Evolutionary conservation across 2,113 vertebrate genomes (phyloP).

Genomic region (Shinisaurus crocodilurus): DNA sequence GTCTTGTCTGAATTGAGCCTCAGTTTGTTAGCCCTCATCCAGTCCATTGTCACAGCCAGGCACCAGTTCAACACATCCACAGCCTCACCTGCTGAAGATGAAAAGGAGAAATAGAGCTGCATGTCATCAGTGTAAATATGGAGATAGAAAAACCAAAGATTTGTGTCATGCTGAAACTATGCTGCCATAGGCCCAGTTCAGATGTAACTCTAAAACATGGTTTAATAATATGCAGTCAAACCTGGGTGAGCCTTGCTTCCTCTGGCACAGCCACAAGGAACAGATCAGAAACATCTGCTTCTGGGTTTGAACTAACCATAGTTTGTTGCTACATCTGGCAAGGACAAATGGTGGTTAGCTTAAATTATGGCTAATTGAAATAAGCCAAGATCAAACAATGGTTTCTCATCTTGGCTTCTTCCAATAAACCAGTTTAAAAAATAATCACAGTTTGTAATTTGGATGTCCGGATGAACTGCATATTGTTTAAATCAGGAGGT

Average conservation of each 20-base stretch:
- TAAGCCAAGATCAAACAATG: background rate
- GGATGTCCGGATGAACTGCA: background rate
- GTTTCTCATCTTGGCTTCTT: background rate
- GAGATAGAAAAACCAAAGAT: background rate
- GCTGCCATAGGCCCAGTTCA: background rate
- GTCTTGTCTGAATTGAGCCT: no score
- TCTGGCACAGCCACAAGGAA: no score
- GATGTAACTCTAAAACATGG: background rate
- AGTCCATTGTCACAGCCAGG: no score
- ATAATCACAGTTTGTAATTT: background rate
- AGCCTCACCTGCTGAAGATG: no score
- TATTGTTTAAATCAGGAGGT: background rate
- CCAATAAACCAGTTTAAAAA: background rate
- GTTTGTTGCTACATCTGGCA: background rate
- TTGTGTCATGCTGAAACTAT: background rate
- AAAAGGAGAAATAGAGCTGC: no score
- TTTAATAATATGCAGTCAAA: background rate
- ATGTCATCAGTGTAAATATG: no score
- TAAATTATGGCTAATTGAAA: background rate
- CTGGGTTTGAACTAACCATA: no score
- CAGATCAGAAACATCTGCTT: no score
- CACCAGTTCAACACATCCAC: no score
- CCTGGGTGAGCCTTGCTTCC: no score
- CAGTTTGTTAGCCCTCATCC: no score
- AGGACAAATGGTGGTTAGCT: background rate